Conservation (phyloP, 2,888 invertebrate species). For the Pandemis heparana region DNA sequence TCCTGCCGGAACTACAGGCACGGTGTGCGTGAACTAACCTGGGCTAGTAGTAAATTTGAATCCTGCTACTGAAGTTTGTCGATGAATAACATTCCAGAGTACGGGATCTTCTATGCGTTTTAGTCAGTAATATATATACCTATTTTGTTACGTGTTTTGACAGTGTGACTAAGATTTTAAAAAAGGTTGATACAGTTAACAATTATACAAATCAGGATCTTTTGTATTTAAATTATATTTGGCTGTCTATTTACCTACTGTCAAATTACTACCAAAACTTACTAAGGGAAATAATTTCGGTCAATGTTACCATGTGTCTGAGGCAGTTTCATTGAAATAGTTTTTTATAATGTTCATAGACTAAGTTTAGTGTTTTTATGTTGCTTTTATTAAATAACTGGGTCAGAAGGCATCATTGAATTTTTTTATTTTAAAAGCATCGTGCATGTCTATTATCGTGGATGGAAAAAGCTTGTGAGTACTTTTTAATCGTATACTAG, state of each 20-base stretch:
- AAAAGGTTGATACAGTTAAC: not conserved
- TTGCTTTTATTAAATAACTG: not conserved
- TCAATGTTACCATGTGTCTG: slow-evolving; percentile 14
- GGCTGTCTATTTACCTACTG: not conserved
- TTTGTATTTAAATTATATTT: not conserved
- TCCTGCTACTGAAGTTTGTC: not conserved
- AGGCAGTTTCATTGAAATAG: slow-evolving; percentile 6
- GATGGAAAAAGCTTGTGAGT: slow-evolving; percentile 20
- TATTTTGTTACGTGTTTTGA: not conserved
- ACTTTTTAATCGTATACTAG: slow-evolving; percentile 23
- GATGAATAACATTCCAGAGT: slow-evolving; percentile 19
- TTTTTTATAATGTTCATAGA: slow-evolving; percentile 7
- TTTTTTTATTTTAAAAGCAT: not conserved
- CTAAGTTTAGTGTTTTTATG: slow-evolving; percentile 13
- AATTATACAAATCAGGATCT: not conserved
- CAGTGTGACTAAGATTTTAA: not conserved
- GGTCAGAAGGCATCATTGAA: not conserved
- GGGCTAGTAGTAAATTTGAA: not conserved
- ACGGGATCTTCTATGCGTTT: slow-evolving; percentile 8
- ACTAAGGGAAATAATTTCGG: not conserved
- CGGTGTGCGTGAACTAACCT: no score
- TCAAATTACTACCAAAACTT: not conserved
- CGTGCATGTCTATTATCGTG: slow-evolving; percentile 7
- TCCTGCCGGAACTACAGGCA: no score
- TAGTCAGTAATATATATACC: not conserved